Conservation (phyloP, 2,797 vertebrate species). For the Monodelphis domestica region DNA sequence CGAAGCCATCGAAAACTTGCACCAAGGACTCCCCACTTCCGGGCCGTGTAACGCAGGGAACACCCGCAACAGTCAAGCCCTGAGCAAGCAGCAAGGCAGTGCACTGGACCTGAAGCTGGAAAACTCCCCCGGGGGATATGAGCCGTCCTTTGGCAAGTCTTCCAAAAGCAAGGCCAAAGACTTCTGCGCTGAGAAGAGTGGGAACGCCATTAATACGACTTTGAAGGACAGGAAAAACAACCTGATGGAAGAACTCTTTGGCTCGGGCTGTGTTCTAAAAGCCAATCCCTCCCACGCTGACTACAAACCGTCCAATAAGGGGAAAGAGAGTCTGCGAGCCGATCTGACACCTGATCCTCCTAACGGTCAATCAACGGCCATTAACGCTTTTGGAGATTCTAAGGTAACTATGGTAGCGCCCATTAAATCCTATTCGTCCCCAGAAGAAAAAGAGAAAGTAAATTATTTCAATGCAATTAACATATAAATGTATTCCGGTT, state of each 20-base stretch:
- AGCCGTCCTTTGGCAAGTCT: slow-evolving; percentile 76
- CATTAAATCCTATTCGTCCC: background rate
- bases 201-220: background rate
- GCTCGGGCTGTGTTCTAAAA: slow-evolving; percentile 60
- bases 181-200: background rate
- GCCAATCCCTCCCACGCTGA: background rate
- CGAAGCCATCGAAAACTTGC: slow-evolving; percentile 82
- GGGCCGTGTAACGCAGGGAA: background rate
- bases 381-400: slow-evolving; percentile 34
- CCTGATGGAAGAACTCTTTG: slow-evolving; percentile 81
- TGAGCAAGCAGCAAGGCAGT: background rate
- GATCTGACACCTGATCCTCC: background rate
- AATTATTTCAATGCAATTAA: slow-evolving; percentile 18
- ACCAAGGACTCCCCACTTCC: slow-evolving; percentile 76
- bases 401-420: background rate
- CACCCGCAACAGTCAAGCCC: fast-evolving
- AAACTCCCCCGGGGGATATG: slow-evolving; percentile 29
- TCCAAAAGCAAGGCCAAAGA: slow-evolving; percentile 5
- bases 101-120: background rate
- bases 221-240: slow-evolving; percentile 65
- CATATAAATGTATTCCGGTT: background rate
- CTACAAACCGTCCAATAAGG: background rate
- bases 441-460: slow-evolving; percentile 30
- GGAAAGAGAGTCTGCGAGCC: background rate
- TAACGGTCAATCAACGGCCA: background rate